Conservation (phyloP, 2,797 vertebrate genomes). For the Neosilurus hyrtlii region DNA sequence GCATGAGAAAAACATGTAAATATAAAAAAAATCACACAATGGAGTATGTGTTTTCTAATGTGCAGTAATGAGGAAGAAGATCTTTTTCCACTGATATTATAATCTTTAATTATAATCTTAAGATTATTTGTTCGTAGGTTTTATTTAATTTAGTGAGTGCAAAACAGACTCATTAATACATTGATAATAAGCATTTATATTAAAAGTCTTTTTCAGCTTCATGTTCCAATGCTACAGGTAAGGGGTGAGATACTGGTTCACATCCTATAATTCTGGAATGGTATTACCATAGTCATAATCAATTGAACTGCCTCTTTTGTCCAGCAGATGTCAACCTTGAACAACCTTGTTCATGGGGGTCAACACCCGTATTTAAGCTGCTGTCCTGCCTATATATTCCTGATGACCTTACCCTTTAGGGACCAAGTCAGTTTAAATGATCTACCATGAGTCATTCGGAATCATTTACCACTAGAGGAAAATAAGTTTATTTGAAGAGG, state of each 20-base stretch:
- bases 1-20: background rate
- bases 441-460: background rate
- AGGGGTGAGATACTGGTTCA: background rate
- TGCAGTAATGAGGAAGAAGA: background rate
- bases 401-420: constrained; percentile 5
- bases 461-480: background rate
- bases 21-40: background rate
- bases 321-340: constrained; percentile 59
- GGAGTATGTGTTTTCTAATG: background rate
- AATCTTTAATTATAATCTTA: background rate
- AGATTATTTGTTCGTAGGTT: background rate
- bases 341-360: constrained; percentile 33
- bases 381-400: background rate
- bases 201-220: background rate
- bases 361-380: constrained; percentile 21
- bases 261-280: background rate
- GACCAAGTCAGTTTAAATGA: background rate
- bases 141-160: background rate
- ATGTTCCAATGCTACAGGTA: background rate
- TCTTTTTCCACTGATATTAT: background rate
- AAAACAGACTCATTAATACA: background rate
- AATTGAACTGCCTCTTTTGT: constrained; percentile 34
- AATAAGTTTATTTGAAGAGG: constrained; percentile 7
- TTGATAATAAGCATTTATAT: background rate
- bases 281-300: background rate